Evolutionary conservation across 2,113 vertebrate genomes (phyloP), one percentile per base, ranked within the genome.

Genomic region (Genyomyrus donnyi): DNA sequence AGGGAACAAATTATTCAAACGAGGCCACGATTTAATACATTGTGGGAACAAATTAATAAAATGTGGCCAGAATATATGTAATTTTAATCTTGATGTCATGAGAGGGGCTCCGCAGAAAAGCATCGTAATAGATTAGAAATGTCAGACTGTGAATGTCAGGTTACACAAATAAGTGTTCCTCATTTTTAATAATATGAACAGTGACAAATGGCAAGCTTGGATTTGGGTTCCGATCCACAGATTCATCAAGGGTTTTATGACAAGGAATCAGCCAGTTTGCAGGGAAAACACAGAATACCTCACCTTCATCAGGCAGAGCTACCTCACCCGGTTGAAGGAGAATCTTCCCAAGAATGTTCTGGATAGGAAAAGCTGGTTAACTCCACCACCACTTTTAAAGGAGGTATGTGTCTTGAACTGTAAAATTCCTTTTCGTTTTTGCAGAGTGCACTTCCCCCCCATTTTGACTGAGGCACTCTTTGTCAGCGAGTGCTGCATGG

Each of bases 211-310:
- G 13, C 31, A 35, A 80, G 35, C 35, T 42, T 42, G 74, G 74
- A 24, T 39, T 56, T 87, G n/a, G 27, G 13, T 90, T 3, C 85
- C 17, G 13, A 31, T 10, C 45, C 35, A 5, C 53, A 99, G 98
- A 90, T 99, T 99, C 90, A 96, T 99, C 88, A 97, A 96, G 0
- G 98, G 97, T 0, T 99, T 99, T 92, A 97, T 99, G 93, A 94
- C 95, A 52, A 97, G 98, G 87, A 95, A 97, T 42, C 93, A 96
- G 21, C 95, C 97, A 9, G 95, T 96, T 3, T 94, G 90, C 84
- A 93, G 95, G 0, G 96, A 97, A 89, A 98, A 99, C 11, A 93
- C 93, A 0, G 96, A 98, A 6, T 99, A 97, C 49, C 92, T 98
- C 74, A 92, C 90, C 87, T 96, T 98, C 0, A 96, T 96, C 90